Evolutionary conservation across 2,113 vertebrate genomes (phyloP).

Genomic region (Psittacula cyanocephala): DNA sequence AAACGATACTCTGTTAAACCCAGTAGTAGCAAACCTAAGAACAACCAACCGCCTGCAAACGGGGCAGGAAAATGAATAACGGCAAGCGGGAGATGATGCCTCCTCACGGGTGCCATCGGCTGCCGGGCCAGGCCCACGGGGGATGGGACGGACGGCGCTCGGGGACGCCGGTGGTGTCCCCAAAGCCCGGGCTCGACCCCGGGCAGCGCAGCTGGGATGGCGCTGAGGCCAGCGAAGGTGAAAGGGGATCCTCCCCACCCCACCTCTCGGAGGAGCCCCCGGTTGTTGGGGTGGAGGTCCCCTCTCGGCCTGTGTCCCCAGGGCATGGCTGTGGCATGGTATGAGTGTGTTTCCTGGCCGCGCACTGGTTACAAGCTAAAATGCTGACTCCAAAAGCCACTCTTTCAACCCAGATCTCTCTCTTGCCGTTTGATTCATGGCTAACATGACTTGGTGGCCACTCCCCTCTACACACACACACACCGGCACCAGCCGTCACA

Average conservation of each 20-base stretch:
- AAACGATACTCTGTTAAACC: rapidly evolving
- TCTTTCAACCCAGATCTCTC: not conserved
- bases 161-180: not conserved
- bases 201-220: not conserved
- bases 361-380: not conserved
- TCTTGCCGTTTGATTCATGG: not conserved
- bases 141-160: not conserved
- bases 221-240: not conserved
- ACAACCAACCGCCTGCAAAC: not conserved
- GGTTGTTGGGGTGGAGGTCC: not conserved
- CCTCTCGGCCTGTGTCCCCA: not conserved
- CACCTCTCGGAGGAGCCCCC: not conserved
- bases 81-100: not conserved
- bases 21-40: rapidly evolving
- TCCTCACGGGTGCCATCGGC: not conserved
- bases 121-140: not conserved
- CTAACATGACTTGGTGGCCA: slow-evolving; percentile 18
- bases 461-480: slow-evolving; percentile 26
- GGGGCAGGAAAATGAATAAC: not conserved
- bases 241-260: not conserved
- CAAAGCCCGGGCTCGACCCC: not conserved
- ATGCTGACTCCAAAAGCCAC: not conserved
- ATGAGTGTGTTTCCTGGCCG: not conserved
- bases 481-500: not conserved
- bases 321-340: not conserved